A percentile compares a stretch with the other conserved stretches of the same genome.
Conservation (phyloP, 2,113 vertebrate species). For the Pedetes capensis region DNA sequence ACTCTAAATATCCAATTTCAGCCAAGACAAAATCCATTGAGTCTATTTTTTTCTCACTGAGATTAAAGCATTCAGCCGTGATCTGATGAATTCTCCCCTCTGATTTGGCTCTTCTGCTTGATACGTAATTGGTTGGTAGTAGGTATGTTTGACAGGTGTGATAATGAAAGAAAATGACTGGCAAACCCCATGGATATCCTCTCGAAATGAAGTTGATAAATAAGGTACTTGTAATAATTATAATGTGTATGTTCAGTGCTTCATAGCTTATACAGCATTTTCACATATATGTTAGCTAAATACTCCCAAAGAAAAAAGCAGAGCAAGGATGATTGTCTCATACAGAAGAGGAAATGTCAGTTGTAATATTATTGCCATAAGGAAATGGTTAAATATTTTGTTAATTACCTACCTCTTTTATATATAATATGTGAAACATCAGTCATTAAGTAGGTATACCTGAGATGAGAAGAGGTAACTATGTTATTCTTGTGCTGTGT, state of each 20-base stretch:
- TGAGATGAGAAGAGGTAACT: background rate
- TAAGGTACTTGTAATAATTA: slow-evolving; percentile 13
- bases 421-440: background rate
- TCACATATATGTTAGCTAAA: background rate
- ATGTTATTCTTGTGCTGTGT: background rate
- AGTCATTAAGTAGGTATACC: background rate
- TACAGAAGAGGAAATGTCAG: background rate
- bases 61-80: slow-evolving; percentile 28
- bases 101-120: slow-evolving; percentile 40
- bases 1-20: slow-evolving; percentile 21
- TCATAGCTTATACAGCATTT: slow-evolving; percentile 28
- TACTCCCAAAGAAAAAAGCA: slow-evolving; percentile 38
- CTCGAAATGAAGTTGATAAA: slow-evolving; percentile 59
- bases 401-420: background rate
- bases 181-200: slow-evolving; percentile 14
- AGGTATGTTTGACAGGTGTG: slow-evolving; percentile 16
- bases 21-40: slow-evolving; percentile 43
- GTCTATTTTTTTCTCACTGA: slow-evolving; percentile 32
- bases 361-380: background rate
- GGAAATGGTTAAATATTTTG: background rate
- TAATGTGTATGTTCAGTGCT: background rate
- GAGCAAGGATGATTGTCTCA: background rate
- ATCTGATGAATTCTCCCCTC: slow-evolving; percentile 6
- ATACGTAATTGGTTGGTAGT: slow-evolving; percentile 24
- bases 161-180: slow-evolving; percentile 52